phyloP scores from a whole-genome alignment of 2,797 vertebrate species.

The Myiotriccus ornatus region DNA sequence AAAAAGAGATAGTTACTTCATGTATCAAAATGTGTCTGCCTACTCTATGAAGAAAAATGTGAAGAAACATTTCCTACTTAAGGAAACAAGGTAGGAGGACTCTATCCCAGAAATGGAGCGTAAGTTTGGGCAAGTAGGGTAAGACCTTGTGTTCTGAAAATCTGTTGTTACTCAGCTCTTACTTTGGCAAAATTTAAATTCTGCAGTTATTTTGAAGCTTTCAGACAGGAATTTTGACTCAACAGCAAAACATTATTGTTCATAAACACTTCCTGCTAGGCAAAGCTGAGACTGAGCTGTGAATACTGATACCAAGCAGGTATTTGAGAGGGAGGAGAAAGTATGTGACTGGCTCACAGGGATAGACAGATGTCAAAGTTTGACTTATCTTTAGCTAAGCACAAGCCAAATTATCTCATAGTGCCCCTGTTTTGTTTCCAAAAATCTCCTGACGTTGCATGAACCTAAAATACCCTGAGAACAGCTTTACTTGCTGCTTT shows the following conservation, averaged over 20 bases:
- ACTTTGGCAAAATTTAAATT: background rate
- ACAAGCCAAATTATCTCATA: slow-evolving; percentile 27
- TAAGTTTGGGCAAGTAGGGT: background rate
- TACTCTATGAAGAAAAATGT: background rate
- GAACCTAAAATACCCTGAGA: slow-evolving; percentile 29
- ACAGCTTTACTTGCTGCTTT: background rate
- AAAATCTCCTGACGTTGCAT: slow-evolving; percentile 13
- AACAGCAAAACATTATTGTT: background rate
- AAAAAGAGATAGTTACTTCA: background rate
- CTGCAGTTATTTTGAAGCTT: background rate
- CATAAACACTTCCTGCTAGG: background rate
- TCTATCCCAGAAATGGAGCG: background rate
- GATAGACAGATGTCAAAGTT: background rate
- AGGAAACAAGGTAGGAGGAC: background rate
- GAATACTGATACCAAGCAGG: background rate
- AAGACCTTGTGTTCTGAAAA: background rate
- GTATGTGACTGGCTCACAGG: background rate
- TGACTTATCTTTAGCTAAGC: background rate
- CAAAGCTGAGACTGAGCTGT: background rate
- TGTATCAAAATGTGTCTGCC: background rate
- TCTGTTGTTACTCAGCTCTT: background rate
- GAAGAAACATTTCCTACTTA: background rate
- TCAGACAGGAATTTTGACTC: background rate
- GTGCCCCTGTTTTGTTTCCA: background rate
- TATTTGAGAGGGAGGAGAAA: background rate